A percentile compares a stretch with the other conserved stretches of the same genome.
Conservation (phyloP, 2,888 invertebrate species). For the Dasysyrphus albostriatus region DNA sequence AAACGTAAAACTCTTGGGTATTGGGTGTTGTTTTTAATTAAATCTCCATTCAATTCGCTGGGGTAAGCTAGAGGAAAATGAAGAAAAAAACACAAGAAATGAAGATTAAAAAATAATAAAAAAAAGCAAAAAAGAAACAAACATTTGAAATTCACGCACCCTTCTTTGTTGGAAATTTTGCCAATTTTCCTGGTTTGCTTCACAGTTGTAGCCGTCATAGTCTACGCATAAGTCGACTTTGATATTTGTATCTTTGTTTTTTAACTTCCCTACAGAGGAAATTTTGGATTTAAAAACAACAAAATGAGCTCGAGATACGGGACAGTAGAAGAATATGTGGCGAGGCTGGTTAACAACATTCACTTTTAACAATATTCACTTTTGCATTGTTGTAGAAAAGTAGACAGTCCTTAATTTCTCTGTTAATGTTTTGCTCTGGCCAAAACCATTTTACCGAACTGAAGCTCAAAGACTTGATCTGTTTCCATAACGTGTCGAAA, state of each 20-base stretch:
- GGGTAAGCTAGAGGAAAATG: background rate
- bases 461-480: too few species aligned
- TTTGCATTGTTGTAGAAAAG: too few species aligned
- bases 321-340: too few species aligned
- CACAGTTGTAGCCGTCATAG: background rate
- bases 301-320: background rate
- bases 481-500: too few species aligned
- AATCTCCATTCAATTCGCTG: conserved; percentile 48
- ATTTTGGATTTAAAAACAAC: background rate
- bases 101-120: conserved; percentile 58
- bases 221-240: background rate
- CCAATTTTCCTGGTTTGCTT: conserved; percentile 6
- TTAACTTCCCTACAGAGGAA: background rate
- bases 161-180: conserved; percentile 38
- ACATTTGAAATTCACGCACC: conserved; percentile 27
- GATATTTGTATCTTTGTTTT: background rate
- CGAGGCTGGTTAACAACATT: too few species aligned
- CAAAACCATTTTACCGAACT: too few species aligned
- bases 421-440: too few species aligned
- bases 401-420: too few species aligned
- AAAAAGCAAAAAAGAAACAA: background rate
- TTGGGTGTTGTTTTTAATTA: conserved; percentile 64
- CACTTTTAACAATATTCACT: too few species aligned
- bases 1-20: background rate
- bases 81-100: background rate